phyloP scores from a whole-genome alignment of 2,113 vertebrate genomes.

The Ammodytes dubius region DNA sequence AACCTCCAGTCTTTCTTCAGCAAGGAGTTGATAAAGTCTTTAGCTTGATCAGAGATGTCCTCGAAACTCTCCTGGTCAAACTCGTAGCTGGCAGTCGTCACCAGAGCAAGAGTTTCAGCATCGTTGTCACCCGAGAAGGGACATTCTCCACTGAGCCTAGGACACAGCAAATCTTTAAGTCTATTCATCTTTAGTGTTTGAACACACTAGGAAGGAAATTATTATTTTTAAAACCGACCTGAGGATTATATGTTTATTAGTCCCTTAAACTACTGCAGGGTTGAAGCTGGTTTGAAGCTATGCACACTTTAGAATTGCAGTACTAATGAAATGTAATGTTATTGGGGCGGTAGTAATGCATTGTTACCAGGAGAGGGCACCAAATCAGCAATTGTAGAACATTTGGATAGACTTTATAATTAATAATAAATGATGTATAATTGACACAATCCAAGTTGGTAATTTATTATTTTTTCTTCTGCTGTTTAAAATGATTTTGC shows the following conservation, averaged over 20 bases:
- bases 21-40: conserved; percentile 88
- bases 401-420: neutral
- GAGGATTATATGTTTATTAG: neutral
- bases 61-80: conserved; percentile 88
- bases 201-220: neutral
- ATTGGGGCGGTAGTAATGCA: neutral
- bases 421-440: neutral
- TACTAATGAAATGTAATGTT: rapidly evolving
- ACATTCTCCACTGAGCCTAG: conserved; percentile 90
- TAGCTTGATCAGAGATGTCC: conserved; percentile 87
- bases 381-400: conserved; percentile 18
- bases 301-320: neutral
- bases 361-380: conserved; percentile 48
- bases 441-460: neutral
- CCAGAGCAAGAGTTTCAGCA: conserved; percentile 85
- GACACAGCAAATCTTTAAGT: neutral
- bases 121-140: conserved; percentile 89
- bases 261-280: neutral
- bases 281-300: neutral
- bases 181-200: neutral
- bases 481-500: neutral
- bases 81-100: conserved; percentile 85
- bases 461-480: neutral
- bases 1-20: conserved; percentile 87
- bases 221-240: neutral